Evolutionary conservation across 2,888 invertebrate species (phyloP).

Genomic region (Drosophila glabriapex): DNA sequence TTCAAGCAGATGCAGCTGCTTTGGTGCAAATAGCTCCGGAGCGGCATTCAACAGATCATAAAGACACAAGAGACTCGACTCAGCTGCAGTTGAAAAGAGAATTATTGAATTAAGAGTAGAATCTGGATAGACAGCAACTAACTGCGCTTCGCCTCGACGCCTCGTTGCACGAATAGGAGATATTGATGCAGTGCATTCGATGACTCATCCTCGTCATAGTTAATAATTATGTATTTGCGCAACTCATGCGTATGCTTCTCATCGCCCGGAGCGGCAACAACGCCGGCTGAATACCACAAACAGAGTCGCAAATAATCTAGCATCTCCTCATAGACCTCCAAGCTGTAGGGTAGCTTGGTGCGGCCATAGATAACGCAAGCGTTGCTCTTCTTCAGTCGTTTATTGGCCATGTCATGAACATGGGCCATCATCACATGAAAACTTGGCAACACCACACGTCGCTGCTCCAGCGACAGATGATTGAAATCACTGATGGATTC

Average conservation of each 20-base stretch:
- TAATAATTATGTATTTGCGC: slow-evolving; percentile 87
- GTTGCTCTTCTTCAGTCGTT: slow-evolving; percentile 87
- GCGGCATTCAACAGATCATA: slow-evolving; percentile 94
- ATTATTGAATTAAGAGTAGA: not conserved
- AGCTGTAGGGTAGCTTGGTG: slow-evolving; percentile 90
- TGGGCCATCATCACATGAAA: slow-evolving; percentile 91
- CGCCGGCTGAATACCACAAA: slow-evolving; percentile 88
- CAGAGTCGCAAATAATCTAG: slow-evolving; percentile 93
- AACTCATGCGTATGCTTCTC: slow-evolving; percentile 88
- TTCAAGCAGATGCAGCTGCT: slow-evolving; percentile 87
- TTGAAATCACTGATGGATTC: slow-evolving; percentile 79
- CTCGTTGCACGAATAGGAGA: slow-evolving; percentile 88
- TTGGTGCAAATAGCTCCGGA: slow-evolving; percentile 89
- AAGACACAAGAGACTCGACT: slow-evolving; percentile 89
- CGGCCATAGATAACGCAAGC: slow-evolving; percentile 88
- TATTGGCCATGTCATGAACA: slow-evolving; percentile 89
- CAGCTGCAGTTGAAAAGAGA: slow-evolving; percentile 59
- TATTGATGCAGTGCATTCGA: slow-evolving; percentile 89
- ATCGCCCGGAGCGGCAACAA: slow-evolving; percentile 88
- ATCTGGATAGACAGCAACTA: slow-evolving; percentile 35
- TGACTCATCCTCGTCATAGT: slow-evolving; percentile 86
- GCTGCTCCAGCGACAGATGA: slow-evolving; percentile 82
- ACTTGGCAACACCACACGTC: slow-evolving; percentile 88
- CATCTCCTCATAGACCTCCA: slow-evolving; percentile 89
- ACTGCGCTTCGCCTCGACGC: slow-evolving; percentile 90